Percentiles rank a stretch among this genome's conserved stretches.
Evolutionary conservation across 2,888 invertebrate species (phyloP).

Genomic region (Luperina testacea): DNA sequence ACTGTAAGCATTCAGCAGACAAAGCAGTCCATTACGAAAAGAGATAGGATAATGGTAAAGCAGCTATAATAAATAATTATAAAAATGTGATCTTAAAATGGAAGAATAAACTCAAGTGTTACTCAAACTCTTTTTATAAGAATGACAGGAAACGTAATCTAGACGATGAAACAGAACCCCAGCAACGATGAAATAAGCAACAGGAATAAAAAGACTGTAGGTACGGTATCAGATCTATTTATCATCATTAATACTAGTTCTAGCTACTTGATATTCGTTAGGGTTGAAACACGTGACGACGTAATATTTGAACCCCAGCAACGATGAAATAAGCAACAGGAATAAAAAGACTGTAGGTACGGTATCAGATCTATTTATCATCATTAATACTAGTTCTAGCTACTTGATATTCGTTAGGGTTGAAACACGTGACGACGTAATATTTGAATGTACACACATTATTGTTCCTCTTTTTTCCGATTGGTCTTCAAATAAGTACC

Average conservation of each 20-base stretch:
- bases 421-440: conserved; percentile 26
- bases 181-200: conserved; percentile 58
- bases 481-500: neutral
- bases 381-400: conserved; percentile 67
- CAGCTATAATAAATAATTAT: neutral
- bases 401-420: conserved; percentile 57
- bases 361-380: conserved; percentile 71
- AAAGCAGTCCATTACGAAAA: neutral
- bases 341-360: conserved; percentile 59
- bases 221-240: conserved; percentile 67
- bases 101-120: neutral
- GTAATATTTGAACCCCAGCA: conserved; percentile 24
- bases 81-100: neutral
- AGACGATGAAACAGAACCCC: conserved; percentile 42
- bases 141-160: conserved; percentile 32
- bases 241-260: conserved; percentile 70
- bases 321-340: conserved; percentile 60
- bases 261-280: conserved; percentile 52
- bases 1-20: neutral
- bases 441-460: neutral
- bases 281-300: conserved; percentile 46
- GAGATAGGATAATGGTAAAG: neutral
- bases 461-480: neutral
- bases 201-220: conserved; percentile 60
- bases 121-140: neutral